Evolutionary conservation across 2,797 vertebrate species (phyloP).

Genomic region (Diceros bicornis): DNA sequence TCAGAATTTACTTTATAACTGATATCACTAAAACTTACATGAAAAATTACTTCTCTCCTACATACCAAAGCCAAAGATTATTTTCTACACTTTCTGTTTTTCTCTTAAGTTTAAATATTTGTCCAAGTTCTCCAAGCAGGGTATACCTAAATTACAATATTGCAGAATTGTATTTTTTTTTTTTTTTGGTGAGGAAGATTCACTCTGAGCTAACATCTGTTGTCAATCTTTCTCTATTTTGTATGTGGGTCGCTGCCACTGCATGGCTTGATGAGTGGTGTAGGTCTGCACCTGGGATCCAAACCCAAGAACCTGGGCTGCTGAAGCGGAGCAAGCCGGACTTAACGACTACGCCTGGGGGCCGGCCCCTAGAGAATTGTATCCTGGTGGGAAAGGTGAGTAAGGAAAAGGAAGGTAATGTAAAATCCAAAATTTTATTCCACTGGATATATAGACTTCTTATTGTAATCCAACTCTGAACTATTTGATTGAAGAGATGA

Average conservation of each 20-base stretch:
- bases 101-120: conserved; percentile 27
- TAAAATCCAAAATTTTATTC: conserved; percentile 1
- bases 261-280: no score
- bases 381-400: background rate
- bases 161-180: background rate
- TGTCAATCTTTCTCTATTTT: no score
- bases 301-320: no score
- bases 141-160: background rate
- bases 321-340: no score
- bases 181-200: no score
- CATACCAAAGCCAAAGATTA: background rate
- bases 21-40: background rate
- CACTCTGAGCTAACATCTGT: no score
- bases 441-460: background rate
- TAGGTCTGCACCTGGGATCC: no score
- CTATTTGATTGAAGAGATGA: background rate
- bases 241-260: no score
- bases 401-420: background rate
- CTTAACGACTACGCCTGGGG: no score
- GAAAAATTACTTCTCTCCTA: background rate
- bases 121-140: background rate
- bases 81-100: conserved; percentile 21
- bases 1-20: conserved; percentile 32
- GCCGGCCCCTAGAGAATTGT: no score
- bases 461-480: background rate